Evolutionary conservation across 2,113 vertebrate genomes (phyloP), one percentile per base, ranked within the genome.

Genomic region (Anser cygnoides): DNA sequence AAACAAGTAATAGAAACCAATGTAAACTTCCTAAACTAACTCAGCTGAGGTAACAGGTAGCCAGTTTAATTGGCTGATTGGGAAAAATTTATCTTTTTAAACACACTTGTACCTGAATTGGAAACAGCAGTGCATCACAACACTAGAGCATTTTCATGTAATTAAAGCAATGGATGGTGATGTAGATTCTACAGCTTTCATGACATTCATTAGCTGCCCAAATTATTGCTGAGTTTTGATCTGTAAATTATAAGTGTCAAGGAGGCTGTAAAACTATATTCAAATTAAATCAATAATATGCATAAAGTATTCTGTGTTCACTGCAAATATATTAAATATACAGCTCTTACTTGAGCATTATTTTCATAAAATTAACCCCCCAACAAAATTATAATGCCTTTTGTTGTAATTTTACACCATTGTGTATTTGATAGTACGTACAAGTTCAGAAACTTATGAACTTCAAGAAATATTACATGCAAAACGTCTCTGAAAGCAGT

Each of bases 301-400:
- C 98, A 98, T 99, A 98, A 98, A 99, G 98, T 98, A 98, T 98
- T 98, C 98, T 98, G 98, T 98, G 97, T 98, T 98, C 99, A 99
- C 98, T 99, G 98, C 99, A 99, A 99, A 99, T 99, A 99, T 99
- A 99, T 99, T 99, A 99, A 99, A 99, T 99, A 99, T 99, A 99
- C 98, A 99, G 99, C 99, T 99, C 99, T 98, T 98, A 97, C 93
- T 96, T 97, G 99, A 99, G 98, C 98, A 98, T 98, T 98, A 98
- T 98, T 98, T 99, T 98, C 99, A 99, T 99, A 99, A 99, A 99
- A 99, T 99, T 99, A 99, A 99, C 98, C 98, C 98, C 98, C 98
- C 98, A 98, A 99, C 98, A 99, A 98, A 98, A 98, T 99, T 99
- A 99, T 99, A 99, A 99, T 99, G 99, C 99, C 99, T 98, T 99